Evolutionary conservation across 1,140 invertebrate species (phyloP), one percentile per base, ranked within the genome.

Genomic region (Brachionus rotundiformis): DNA sequence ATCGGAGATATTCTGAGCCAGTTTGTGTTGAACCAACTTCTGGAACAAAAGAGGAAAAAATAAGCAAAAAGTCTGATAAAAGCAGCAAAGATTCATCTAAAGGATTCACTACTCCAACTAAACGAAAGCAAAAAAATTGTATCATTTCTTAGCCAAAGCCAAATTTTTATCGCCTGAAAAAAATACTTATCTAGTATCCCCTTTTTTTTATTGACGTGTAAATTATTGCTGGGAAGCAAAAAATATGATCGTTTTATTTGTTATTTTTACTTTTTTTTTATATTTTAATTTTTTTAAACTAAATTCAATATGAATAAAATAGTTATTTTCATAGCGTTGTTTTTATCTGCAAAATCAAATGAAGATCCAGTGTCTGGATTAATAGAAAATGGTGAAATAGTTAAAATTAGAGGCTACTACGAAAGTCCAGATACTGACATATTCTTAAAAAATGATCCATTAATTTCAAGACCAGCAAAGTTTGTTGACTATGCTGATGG

Each of bases 111-210:
- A 73, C 68, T 7, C 68, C 68, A 73, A 73, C 68, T 13, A 73
- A 41, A 73, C 68, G 68, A 73, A 73, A 73, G 11, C 68, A 73
- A 73, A 73, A 73, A 44, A 73, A 73, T 73, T 73, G 68, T 73
- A 73, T 73, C 1, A 47, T 73, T 19, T 73, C 36, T 44, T 73
- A 73, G 25, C 25, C 8, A 41, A 41, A 73, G 25, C 25, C 8
- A 41, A 41, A 19, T 13, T 41, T 29, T 44, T 73, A 23, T 73
- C 19, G 29, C 6, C n/a, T n/a, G 19, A 19, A 3, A 36, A 36
- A 33, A 33, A 33, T 36, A 1, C 19, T 16, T 25, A 44, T 73
- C 27, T 73, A 44, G n/a, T 19, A 31, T 41, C 41, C 19, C 10
- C 41, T 27, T 73, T 73, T 73, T 44, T 73, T 44, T 25, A 36